Evolutionary conservation across 2,113 vertebrate species (phyloP), one percentile per base, ranked within the genome.

Genomic region (Rattus norvegicus): DNA sequence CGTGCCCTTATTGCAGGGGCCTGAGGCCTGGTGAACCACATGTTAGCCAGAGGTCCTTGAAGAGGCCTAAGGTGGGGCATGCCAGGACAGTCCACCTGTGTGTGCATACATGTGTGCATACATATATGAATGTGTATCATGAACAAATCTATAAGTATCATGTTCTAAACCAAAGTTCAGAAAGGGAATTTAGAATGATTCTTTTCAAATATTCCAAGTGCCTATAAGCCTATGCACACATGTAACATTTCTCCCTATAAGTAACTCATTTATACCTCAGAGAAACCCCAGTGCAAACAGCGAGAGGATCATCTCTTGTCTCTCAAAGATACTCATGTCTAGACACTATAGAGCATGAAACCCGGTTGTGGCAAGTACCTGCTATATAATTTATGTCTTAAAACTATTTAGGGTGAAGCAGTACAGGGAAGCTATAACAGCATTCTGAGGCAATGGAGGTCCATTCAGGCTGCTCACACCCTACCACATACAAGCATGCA

Each of bases 141-240:
- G 20, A 86, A 39, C 47, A 70, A 17, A 20, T 8, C 17, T 22
- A 9, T 24, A 30, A 67, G 43, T 49, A 67, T 69, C 26, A 8
- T 33, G 77, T 43, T n/a, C 14, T 73, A 24, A n/a, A 13, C 75
- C 92, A 28, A 36, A 49, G 75, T 69, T 28, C 63, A 7, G 22
- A 88, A 10, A 10, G 43, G 43, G 17, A 10, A 73, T 85, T 92
- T 28, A 54, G 49, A 63, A 72, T 5, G 24, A 63, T 17, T 67
- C 73, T 76, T 76, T 63, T n/a, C 36, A 73, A 84, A 49, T 22
- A 90, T 96, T 24, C 94, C 72, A 67, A 92, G 39, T 91, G 83
- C 12, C 93, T 52, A 30, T 24, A 30, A 93, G 47, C 47, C 43
- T 43, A 9, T 3, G 39, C 47, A 11, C 87, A n/a, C n/a, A 85